These are phyloP conservation scores for Melieria picta DNA, from an alignment of 2,888 invertebrate species.

Conservation along the genomic window DNA sequence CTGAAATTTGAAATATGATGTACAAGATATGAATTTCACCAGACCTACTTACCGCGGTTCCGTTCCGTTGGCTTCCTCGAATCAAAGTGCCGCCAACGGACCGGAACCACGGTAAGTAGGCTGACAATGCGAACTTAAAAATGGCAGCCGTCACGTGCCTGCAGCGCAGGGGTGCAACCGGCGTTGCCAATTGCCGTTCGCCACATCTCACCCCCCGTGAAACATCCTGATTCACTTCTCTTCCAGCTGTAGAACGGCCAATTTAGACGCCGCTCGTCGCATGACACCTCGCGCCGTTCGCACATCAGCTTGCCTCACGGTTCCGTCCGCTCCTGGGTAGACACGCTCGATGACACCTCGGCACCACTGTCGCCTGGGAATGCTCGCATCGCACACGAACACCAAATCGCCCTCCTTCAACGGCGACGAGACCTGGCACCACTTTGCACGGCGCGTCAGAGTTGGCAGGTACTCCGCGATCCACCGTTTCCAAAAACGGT, in stretches of 20 bases:
- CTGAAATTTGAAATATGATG: too few relatives aligned
- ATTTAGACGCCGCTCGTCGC: conserved; percentile 45
- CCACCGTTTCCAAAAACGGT: too few relatives aligned
- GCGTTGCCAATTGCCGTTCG: too few relatives aligned
- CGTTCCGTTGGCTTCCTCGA: too few relatives aligned
- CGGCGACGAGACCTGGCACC: conserved; percentile 33
- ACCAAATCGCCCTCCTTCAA: conserved; percentile 35
- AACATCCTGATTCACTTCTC: conserved; percentile 29
- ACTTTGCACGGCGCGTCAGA: conserved; percentile 25
- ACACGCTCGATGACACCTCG: conserved; percentile 33
- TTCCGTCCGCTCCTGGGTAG: conserved; percentile 31
- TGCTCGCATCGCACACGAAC: conserved; percentile 36
- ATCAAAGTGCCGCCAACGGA: too few relatives aligned
- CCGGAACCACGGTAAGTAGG: too few relatives aligned
- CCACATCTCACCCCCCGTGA: background rate
- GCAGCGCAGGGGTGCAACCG: too few relatives aligned
- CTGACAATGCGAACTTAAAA: too few relatives aligned
- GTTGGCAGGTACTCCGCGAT: too few relatives aligned
- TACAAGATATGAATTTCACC: too few relatives aligned
- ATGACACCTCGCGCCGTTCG: conserved; percentile 42
- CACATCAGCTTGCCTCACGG: conserved; percentile 31
- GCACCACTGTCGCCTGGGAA: conserved; percentile 36
- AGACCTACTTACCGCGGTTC: too few relatives aligned
- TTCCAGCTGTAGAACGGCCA: conserved; percentile 65
- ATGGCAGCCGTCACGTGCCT: too few relatives aligned